Base-by-base conservation (phyloP, 2,797 vertebrate species). In the Coluber constrictor region DNA sequence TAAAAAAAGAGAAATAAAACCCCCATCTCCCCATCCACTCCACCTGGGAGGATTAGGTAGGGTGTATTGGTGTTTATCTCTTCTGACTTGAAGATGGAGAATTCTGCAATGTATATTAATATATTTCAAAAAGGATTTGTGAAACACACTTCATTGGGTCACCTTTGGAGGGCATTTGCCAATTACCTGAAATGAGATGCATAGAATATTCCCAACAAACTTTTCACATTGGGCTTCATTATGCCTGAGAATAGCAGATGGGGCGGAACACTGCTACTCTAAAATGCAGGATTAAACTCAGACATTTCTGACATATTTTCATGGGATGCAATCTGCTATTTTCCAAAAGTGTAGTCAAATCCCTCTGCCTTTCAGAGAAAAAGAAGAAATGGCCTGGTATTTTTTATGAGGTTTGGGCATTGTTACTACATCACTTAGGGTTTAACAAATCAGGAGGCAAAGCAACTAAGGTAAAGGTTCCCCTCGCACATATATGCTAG, bases 141-240 rank as follows among this genome's bases (percentile, higher is more conserved):
- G 94, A 57, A 55, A 51, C 59, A 93, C 87, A 91, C 16, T 96
- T 95, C 66, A 86, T 66, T 93, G 92, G 27, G 57, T 93, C 94
- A 70, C 0, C 56, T 95, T 93, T 93, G 59, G 94, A 95, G 66
- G 18, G 90, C 59, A 7, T 3, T 92, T 94, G 89, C 92, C 90
- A 93, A 86, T 59, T 93, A 29, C 56, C 92, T 32, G 12, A 92
- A 91, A 92, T 90, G 93, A 93, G 93, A 93, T 93, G 93, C 93
- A 89, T 86, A 89, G 70, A 89, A 89, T 91, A 91, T 93, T 93
- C 90, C 90, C 93, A 89, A 93, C 87, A 89, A 93, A 88, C 66
- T 32, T 32, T 90, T 91, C 93, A 93, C 93, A 93, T 74, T 91
- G 25, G 59, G 29, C 18, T 95, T 96, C 93, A 5, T 94, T 94